A percentile compares a stretch with the other conserved stretches of the same genome.
These are phyloP conservation scores for Mesoligia furuncula DNA, from an alignment of 2,888 invertebrate species.

Conservation along the genomic window DNA sequence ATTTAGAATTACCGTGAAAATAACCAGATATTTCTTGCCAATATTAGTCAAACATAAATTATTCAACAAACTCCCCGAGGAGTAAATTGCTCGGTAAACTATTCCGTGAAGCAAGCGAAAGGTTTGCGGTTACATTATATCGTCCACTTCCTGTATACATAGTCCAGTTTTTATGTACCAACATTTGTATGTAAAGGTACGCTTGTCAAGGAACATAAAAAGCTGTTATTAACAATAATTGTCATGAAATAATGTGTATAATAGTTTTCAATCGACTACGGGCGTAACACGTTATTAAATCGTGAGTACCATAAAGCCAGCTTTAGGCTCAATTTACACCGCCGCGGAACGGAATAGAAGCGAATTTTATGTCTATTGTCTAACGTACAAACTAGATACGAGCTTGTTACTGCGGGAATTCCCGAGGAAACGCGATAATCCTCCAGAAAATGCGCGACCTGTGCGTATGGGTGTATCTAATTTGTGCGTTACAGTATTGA, in stretches of 20 bases:
- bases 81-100: constrained; percentile 61
- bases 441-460: no score
- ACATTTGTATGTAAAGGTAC: constrained; percentile 16
- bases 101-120: constrained; percentile 64
- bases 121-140: constrained; percentile 63
- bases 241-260: constrained; percentile 4
- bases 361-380: no score
- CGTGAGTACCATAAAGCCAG: neutral
- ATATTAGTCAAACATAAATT: constrained; percentile 33
- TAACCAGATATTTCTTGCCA: constrained; percentile 29
- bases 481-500: no score
- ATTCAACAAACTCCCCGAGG: constrained; percentile 54
- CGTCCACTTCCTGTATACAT: constrained; percentile 68
- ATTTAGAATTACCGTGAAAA: constrained; percentile 16
- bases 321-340: no score
- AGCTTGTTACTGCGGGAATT: no score
- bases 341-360: no score
- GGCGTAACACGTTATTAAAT: constrained; percentile 1
- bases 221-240: constrained; percentile 8
- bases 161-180: constrained; percentile 50
- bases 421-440: no score
- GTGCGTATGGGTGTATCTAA: no score
- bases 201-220: constrained; percentile 5
- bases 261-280: neutral
- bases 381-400: no score